Percentiles rank a stretch among this genome's conserved stretches.
Evolutionary conservation across 1,140 invertebrate species (phyloP).

Genomic region (Sitodiplosis mosellana): DNA sequence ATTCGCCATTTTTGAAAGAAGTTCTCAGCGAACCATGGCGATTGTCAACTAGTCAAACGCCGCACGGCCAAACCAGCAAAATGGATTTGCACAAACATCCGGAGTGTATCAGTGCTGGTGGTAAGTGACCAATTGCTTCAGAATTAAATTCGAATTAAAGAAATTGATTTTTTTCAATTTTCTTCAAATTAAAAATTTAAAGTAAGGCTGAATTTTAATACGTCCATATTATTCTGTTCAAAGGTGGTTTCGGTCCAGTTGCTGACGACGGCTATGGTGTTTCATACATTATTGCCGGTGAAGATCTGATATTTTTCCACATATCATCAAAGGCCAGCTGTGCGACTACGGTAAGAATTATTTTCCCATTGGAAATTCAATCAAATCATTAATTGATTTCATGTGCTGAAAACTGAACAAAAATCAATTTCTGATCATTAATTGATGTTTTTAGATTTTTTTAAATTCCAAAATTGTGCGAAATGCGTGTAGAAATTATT

Average conservation of each 20-base stretch:
- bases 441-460: too few relatives aligned
- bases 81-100: constrained; percentile 78
- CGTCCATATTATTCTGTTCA: too few relatives aligned
- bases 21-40: constrained; percentile 95
- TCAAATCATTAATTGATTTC: too few relatives aligned
- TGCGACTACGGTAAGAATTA: constrained; percentile 72
- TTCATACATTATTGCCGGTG: constrained; percentile 94
- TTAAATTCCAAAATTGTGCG: too few relatives aligned
- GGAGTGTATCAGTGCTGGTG: constrained; percentile 86
- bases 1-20: constrained; percentile 86
- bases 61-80: constrained; percentile 82
- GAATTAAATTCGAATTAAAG: too few relatives aligned
- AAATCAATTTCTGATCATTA: too few relatives aligned
- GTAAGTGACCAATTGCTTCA: constrained; percentile 17
- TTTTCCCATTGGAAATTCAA: too few relatives aligned
- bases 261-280: constrained; percentile 97
- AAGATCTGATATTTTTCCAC: constrained; percentile 92
- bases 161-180: too few relatives aligned
- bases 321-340: constrained; percentile 88
- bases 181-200: too few relatives aligned
- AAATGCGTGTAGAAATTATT: too few relatives aligned
- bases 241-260: constrained; percentile 84
- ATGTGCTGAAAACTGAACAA: too few relatives aligned
- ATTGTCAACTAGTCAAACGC: constrained; percentile 93
- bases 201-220: too few relatives aligned